phyloP scores from a whole-genome alignment of 2,888 invertebrate species.

The Oxyteleia sp. region DNA sequence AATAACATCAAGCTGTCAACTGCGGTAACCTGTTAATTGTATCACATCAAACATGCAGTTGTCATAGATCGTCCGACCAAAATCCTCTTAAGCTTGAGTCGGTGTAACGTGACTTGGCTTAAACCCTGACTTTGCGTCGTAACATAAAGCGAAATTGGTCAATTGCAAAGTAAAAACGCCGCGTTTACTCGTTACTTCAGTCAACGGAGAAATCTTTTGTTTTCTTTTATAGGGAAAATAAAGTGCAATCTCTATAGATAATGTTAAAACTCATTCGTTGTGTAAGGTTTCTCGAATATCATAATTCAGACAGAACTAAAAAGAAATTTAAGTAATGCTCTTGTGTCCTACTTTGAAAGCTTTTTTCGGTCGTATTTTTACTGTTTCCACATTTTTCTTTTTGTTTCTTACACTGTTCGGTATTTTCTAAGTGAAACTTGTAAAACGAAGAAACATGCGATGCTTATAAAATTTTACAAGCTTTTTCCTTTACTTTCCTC shows the following conservation, averaged over 20 bases:
- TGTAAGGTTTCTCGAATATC: no score
- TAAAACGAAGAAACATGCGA: slow-evolving; percentile 19
- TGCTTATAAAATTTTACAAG: slow-evolving; percentile 33
- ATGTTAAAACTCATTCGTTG: no score
- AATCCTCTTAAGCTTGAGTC: slow-evolving; percentile 18
- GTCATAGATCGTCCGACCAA: slow-evolving; percentile 14
- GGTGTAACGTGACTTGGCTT: neutral
- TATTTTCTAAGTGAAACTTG: slow-evolving; percentile 30
- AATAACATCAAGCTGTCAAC: neutral
- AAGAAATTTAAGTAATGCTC: slow-evolving; percentile 56
- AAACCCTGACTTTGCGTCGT: slow-evolving; percentile 19
- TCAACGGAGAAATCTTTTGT: no score
- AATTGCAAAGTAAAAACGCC: no score
- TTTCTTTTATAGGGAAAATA: no score
- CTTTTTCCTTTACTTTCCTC: slow-evolving; percentile 19
- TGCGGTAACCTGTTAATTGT: slow-evolving; percentile 14
- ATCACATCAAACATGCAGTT: slow-evolving; percentile 41
- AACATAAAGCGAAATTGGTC: no score
- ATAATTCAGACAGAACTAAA: slow-evolving; percentile 43
- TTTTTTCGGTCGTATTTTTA: slow-evolving; percentile 21
- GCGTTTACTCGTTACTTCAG: no score
- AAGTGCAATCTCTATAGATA: no score
- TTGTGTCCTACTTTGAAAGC: slow-evolving; percentile 53
- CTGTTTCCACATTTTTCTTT: slow-evolving; percentile 10
- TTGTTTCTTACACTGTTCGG: neutral